Evolutionary conservation across 2,113 vertebrate species (phyloP), one percentile per base, ranked within the genome.

Genomic region (Beaufortia kweichowensis): DNA sequence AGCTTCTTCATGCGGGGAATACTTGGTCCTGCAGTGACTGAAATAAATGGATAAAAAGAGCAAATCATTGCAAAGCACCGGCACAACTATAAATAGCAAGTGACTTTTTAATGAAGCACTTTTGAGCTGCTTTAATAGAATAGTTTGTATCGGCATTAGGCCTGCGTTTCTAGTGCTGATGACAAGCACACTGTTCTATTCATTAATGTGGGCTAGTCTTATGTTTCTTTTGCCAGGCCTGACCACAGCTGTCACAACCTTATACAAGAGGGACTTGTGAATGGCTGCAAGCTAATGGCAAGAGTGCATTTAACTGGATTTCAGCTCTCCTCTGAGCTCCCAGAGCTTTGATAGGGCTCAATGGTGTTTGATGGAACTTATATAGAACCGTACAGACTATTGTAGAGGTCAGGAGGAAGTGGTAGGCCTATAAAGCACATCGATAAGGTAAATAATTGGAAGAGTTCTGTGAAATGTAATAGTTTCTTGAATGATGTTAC

Each of bases 1-100:
- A 21, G 71, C 31, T 61, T 74, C 39, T 46, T 48, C 39, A 61
- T 48, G 19, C 24, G 15, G 70, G 39, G 70, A 73, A 46, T 73
- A 46, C 24, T 60, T 46, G 17, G 56, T 61, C 70, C 70, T 46
- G 70, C 56, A 73, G 70, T 73, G 70, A 73, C 21, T 46, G 0
- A 61, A 73, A 73, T 61, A 73, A 73, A 61, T 74, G 39, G 46
- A 61, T 74, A 74, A 74, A 62, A 74, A 61, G 39, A 74, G 57
- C 57, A 74, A 74, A 74, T 74, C 57, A 46, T 48, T 9, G 33
- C 5, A 59, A 28, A 10, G 26, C 7, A 21, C 26, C 9, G 10
- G 48, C 48, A 43, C 39, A 31, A 46, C 75, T 67, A 66, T 57
- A 66, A 66, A 66, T 57, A 41, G 4, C 56, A 50, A 21, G 23